A percentile compares a stretch with the other conserved stretches of the same genome.
phyloP scores from a whole-genome alignment of 2,888 invertebrate species.

The Synergus umbraculus region DNA sequence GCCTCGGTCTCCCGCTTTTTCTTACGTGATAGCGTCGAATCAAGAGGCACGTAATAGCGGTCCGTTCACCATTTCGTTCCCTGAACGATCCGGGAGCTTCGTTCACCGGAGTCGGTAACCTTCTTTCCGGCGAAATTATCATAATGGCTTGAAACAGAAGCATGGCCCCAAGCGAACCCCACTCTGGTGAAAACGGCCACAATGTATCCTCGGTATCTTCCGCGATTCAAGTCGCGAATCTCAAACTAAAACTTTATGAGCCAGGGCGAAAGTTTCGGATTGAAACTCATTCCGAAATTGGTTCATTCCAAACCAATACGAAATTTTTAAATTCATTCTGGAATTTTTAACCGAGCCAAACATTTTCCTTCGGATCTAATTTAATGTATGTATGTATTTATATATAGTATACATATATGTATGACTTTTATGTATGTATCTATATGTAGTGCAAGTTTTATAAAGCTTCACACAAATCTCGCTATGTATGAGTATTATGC shows the following conservation, averaged over 20 bases:
- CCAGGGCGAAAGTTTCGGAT: not conserved
- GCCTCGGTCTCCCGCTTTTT: constrained; percentile 4
- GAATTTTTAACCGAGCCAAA: too few species aligned
- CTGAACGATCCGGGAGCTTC: constrained; percentile 33
- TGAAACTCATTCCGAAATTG: too few species aligned
- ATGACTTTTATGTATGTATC: too few species aligned
- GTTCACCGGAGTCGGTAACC: constrained; percentile 66
- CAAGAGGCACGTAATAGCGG: constrained; percentile 52
- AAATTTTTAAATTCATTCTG: too few species aligned
- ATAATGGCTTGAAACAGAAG: constrained; percentile 76
- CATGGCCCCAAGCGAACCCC: constrained; percentile 69
- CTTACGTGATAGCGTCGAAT: constrained; percentile 49
- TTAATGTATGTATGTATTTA: too few species aligned
- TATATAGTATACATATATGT: too few species aligned
- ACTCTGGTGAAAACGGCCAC: constrained; percentile 48
- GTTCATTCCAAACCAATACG: too few species aligned
- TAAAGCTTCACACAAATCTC: constrained; percentile 1
- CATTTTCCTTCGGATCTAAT: too few species aligned
- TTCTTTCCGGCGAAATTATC: constrained; percentile 75
- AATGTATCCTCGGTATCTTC: constrained; percentile 53
- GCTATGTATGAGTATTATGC: constrained; percentile 44
- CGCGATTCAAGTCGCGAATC: constrained; percentile 54
- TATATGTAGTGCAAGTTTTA: constrained; percentile 6
- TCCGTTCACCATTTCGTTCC: constrained; percentile 44
- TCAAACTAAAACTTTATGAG: constrained; percentile 22